Base-by-base conservation (phyloP, 2,113 vertebrate species). In the Syngnathus floridae region DNA sequence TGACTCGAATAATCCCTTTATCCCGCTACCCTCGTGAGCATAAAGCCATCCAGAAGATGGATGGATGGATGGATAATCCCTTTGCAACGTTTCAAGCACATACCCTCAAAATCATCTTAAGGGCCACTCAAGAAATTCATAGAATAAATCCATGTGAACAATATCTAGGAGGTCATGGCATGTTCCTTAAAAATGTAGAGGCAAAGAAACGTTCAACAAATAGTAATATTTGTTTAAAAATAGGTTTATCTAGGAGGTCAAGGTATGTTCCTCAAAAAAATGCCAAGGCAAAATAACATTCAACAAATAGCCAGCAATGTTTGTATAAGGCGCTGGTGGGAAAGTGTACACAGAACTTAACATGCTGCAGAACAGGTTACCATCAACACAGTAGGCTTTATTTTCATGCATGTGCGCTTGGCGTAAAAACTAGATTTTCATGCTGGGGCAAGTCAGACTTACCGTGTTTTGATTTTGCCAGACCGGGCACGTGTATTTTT, bases 1-100 rank as follows among this genome's bases (percentile, higher is more conserved):
- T 72, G 54, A 66, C 17, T 48, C 9, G 46, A 7, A 48, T 48
- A 48, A 48, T 48, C 46, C 45, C 41, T 45, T 45, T 45, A 11
- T 31, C 26, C 26, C 3, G 26, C 2, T 1, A 26, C 26, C 26
- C 26, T 26, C 2, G 26, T 31, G 26, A 31, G 26, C 26, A 31
- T 3, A 31, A 31, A 31, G 3, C 2, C 2, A 31, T 31, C 26
- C 26, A 31, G 26, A 31, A 31, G 26, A 31, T 31, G 26, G 26
- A 31, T 3, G 26, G 26, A 31, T 3, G 26, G 26, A 31, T 31
- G 26, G 26, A 31, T 31, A 31, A 31, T 31, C 26, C 46, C 17
- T 48, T 48, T 48, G 7, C 17, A 19, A 6, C 7, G 6, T 19
- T 7, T 48, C 46, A 48, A 48, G 46, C 46, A 48, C 17, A 7